Conservation (phyloP, 2,888 invertebrate species). For the Griposia aprilina region DNA sequence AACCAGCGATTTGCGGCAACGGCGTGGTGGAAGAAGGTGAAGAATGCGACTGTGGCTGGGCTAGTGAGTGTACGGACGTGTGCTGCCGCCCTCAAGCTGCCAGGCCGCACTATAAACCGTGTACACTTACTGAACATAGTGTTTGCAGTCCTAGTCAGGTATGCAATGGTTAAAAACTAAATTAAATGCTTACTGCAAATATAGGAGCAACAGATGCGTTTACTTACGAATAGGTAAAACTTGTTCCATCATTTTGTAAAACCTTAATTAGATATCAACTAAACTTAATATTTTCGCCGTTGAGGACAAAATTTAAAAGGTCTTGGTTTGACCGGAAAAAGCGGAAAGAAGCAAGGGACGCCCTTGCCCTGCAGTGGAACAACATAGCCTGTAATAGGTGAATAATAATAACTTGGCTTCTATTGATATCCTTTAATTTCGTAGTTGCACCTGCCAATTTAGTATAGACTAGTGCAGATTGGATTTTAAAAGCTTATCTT, state of each 20-base stretch:
- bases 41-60: constrained; percentile 99
- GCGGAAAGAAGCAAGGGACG: too few species aligned
- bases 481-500: neutral
- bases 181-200: too few species aligned
- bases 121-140: constrained; percentile 95
- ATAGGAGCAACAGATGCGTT: too few species aligned
- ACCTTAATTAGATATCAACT: neutral
- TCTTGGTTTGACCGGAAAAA: neutral
- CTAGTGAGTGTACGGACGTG: constrained; percentile 97
- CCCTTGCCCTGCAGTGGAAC: too few species aligned
- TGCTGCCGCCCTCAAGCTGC: constrained; percentile 98
- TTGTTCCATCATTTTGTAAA: neutral
- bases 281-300: neutral
- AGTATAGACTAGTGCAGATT: neutral
- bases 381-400: too few species aligned
- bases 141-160: constrained; percentile 96
- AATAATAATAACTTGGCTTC: neutral
- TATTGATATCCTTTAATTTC: neutral
- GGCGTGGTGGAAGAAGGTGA: constrained; percentile 99
- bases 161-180: neutral
- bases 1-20: constrained; percentile 99
- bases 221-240: neutral
- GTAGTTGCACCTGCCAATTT: neutral
- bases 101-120: constrained; percentile 96
- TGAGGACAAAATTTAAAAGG: neutral